Evolutionary conservation across 1,140 invertebrate genomes (phyloP), one percentile per base, ranked within the genome.

Genomic region (Trachymyrmex septentrionalis): DNA sequence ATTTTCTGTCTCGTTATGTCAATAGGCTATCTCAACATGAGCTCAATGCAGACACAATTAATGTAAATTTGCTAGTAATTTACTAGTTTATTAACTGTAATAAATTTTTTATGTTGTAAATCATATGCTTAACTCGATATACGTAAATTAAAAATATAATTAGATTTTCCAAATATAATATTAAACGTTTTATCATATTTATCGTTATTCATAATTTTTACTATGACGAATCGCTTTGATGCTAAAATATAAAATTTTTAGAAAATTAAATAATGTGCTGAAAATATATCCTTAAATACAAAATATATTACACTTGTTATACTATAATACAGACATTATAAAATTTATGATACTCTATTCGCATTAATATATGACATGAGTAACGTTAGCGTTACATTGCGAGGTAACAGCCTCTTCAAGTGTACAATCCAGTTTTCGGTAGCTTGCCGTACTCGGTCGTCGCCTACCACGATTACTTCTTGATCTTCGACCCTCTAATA

Each of bases 331-430:
- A 90, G 44, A 84, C 50, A 61, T 81, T 77, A 76, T 78, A 71
- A 88, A 85, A 71, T 77, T 82, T 67, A 21, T 55, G 44, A 80
- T 64, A 66, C 16, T 84, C 59, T 81, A 90, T 57, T 89, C 86
- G 69, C 21, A 77, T 95, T 92, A 96, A 92, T 95, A 96, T 91
- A 95, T 96, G 44, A 96, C 94, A 89, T 95, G 93, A 10, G 95
- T 95, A 61, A 94, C 94, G 85, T 95, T 95, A 85, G 94, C 88
- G 87, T 93, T 95, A 87, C 93, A 94, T 63, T 96, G 95, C n/a
- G 96, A 96, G 0, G 96, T 96, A 21, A 96, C 96, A 48, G 96
- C 96, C 94, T 97, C 96, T 92, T 97, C 96, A 82, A 97, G 92
- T 90, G 96, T 97, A 90, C 95, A 96, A 89, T 97, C 96, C 75